phyloP scores from a whole-genome alignment of 2,888 invertebrate genomes.

The Ceramica pisi region DNA sequence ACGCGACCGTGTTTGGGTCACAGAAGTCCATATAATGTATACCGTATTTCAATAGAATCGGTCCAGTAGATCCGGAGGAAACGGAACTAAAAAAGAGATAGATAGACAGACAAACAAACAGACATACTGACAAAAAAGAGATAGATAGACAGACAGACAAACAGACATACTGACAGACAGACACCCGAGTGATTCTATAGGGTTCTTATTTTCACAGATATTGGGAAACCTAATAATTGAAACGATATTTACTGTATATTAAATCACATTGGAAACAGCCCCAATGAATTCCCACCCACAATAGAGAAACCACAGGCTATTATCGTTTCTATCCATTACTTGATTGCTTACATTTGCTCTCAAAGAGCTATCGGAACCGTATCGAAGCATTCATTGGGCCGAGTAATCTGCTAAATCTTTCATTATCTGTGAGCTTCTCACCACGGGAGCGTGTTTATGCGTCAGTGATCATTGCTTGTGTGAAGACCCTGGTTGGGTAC shows the following conservation, averaged over 20 bases:
- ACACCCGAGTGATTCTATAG: no score
- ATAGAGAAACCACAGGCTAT: constrained; percentile 5
- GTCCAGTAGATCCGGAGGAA: no score
- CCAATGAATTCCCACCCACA: background rate
- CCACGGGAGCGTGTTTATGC: constrained; percentile 7
- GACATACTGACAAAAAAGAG: no score
- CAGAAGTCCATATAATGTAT: no score
- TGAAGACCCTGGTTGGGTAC: background rate
- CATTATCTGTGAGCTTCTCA: constrained; percentile 42
- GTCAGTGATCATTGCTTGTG: constrained; percentile 4
- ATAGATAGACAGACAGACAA: no score
- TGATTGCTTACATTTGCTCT: constrained; percentile 27
- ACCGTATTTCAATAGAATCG: no score
- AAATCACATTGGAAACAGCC: background rate
- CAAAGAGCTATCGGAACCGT: constrained; percentile 36
- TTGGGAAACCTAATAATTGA: no score
- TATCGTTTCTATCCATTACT: constrained; percentile 31
- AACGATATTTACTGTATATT: background rate
- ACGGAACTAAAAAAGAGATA: no score
- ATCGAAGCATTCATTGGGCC: constrained; percentile 32
- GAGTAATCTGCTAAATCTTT: constrained; percentile 48
- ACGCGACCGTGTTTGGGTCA: no score
- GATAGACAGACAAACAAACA: no score
- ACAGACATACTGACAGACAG: no score
- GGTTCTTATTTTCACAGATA: no score